A percentile compares a stretch with the other conserved stretches of the same genome.
phyloP scores from a whole-genome alignment of 2,113 vertebrate genomes.

The Periophthalmus modestus region DNA sequence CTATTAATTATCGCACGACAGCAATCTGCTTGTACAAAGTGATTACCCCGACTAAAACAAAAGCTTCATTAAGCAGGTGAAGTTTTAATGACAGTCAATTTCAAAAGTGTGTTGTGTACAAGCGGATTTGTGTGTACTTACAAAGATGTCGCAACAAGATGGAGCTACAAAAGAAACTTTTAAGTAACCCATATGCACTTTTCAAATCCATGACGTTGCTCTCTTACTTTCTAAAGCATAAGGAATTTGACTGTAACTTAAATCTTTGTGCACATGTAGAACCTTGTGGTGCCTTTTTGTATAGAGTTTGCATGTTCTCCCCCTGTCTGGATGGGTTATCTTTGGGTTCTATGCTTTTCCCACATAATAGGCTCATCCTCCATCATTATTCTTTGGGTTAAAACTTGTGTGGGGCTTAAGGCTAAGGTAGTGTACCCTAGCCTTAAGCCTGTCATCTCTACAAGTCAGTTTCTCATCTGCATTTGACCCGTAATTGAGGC shows the following conservation, averaged over 20 bases:
- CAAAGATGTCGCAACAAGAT: background rate
- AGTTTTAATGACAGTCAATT: slow-evolving; percentile 54
- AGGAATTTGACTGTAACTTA: background rate
- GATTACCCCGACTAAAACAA: slow-evolving; percentile 65
- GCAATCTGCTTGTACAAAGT: slow-evolving; percentile 51
- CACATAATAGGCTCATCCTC: no score
- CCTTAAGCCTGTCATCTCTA: no score
- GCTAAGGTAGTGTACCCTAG: no score
- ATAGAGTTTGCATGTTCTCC: no score
- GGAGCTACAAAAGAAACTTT: background rate
- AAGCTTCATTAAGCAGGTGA: slow-evolving; percentile 63
- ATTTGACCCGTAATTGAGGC: no score
- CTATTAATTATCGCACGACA: slow-evolving; percentile 55
- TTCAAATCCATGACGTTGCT: background rate
- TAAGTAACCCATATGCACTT: background rate
- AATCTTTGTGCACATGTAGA: background rate
- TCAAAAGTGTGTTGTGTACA: slow-evolving; percentile 1
- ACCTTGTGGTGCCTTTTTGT: no score
- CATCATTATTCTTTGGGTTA: no score
- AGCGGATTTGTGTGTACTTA: background rate
- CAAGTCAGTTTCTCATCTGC: no score
- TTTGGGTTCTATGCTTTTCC: no score
- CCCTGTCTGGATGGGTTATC: no score
- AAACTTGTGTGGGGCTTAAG: no score
- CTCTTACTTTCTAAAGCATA: background rate